phyloP scores from a whole-genome alignment of 2,888 invertebrate species.

The Trilocha varians region DNA sequence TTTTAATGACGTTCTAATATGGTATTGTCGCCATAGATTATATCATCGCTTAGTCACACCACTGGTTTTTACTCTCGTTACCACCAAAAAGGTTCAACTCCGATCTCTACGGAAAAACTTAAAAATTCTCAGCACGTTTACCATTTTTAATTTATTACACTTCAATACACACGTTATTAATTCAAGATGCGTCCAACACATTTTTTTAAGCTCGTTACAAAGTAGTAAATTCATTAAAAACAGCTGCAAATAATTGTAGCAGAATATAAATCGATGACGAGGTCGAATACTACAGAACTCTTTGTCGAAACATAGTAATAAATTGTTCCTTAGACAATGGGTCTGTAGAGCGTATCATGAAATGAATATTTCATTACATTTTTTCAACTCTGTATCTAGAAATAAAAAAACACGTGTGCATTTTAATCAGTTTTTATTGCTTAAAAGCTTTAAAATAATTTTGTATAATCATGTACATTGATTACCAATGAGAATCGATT shows the following conservation, averaged over 20 bases:
- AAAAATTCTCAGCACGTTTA: conserved; percentile 17
- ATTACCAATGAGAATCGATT: conserved; percentile 25
- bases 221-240: conserved; percentile 43
- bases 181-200: conserved; percentile 29
- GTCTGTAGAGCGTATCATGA: conserved; percentile 36
- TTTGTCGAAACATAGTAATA: conserved; percentile 31
- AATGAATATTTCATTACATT: conserved; percentile 55
- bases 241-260: conserved; percentile 37
- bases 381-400: conserved; percentile 18
- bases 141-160: conserved; percentile 42
- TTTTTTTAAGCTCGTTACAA: conserved; percentile 45
- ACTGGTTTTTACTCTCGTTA: conserved; percentile 22
- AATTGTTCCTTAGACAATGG: conserved; percentile 48
- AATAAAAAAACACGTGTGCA: conserved; percentile 24
- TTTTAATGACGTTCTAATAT: conserved; percentile 20
- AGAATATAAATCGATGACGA: conserved; percentile 45
- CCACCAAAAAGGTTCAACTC: conserved; percentile 5
- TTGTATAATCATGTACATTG: conserved; percentile 22
- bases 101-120: conserved; percentile 18
- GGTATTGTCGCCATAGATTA: conserved; percentile 14
- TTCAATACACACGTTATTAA: conserved; percentile 34
- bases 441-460: conserved; percentile 21
- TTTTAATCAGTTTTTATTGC: conserved; percentile 28
- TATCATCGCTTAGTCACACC: conserved; percentile 28
- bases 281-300: conserved; percentile 29